phyloP scores from a whole-genome alignment of 2,888 invertebrate species.

The Scrobipalpa atriplicella region DNA sequence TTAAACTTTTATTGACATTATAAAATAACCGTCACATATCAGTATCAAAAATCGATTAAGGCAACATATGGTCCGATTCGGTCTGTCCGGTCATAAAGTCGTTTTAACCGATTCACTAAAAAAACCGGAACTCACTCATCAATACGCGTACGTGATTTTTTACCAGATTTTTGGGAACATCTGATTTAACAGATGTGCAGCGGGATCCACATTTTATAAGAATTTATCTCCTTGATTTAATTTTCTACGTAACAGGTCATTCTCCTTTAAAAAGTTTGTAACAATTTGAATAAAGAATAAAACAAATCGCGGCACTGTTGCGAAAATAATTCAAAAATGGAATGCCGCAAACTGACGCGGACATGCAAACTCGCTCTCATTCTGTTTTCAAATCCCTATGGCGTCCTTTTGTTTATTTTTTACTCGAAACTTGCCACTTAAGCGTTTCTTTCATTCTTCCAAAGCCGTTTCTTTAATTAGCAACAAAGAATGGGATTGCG shows the following conservation, averaged over 20 bases:
- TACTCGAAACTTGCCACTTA: constrained; percentile 79
- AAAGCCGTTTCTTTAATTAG: constrained; percentile 78
- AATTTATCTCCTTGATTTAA: constrained; percentile 4
- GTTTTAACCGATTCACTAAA: constrained; percentile 43
- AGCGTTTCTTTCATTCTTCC: constrained; percentile 71
- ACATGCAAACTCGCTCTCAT: constrained; percentile 73
- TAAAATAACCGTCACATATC: constrained; percentile 35
- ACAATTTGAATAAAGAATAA: constrained; percentile 37
- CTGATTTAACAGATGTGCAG: constrained; percentile 59
- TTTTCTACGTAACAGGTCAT: constrained; percentile 26
- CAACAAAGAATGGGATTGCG: constrained; percentile 78
- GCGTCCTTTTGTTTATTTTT: constrained; percentile 54
- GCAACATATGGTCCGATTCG: constrained; percentile 53
- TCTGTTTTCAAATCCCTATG: constrained; percentile 69
- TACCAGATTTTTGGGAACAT: constrained; percentile 56
- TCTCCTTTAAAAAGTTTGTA: constrained; percentile 29
- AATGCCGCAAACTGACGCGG: constrained; percentile 66
- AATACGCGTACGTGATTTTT: constrained; percentile 59
- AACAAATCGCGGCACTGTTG: constrained; percentile 42
- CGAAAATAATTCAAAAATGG: constrained; percentile 64
- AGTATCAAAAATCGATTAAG: constrained; percentile 38
- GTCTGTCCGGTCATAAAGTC: constrained; percentile 48
- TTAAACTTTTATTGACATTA: constrained; percentile 14
- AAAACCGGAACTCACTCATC: constrained; percentile 61
- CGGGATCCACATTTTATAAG: constrained; percentile 35